Evolutionary conservation across 2,797 vertebrate genomes (phyloP).

Genomic region (Bufotes viridis): DNA sequence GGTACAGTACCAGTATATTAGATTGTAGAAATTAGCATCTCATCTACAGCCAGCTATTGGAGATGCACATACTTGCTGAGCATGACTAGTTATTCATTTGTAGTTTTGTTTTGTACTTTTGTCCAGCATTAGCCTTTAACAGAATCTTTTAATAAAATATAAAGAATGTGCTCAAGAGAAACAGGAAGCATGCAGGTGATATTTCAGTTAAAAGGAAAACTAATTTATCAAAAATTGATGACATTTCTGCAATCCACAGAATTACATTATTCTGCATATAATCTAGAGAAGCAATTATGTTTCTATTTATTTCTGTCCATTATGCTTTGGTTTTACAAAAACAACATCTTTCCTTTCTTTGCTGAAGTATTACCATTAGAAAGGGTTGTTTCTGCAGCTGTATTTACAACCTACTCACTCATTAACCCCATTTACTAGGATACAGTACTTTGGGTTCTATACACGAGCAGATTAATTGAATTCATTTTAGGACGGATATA

Average conservation of each 20-base stretch:
- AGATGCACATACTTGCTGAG: neutral
- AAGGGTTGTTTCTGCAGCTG: conserved; percentile 56
- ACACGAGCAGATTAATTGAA: neutral
- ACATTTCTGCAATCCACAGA: neutral
- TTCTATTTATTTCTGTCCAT: conserved; percentile 56
- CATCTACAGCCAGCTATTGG: neutral
- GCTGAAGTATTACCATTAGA: conserved; percentile 33
- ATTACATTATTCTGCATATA: conserved; percentile 35
- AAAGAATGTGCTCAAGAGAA: neutral
- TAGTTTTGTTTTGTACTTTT: too few species aligned
- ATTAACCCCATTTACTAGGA: conserved; percentile 44
- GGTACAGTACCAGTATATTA: neutral
- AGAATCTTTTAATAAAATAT: neutral
- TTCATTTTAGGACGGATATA: neutral
- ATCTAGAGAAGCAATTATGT: conserved; percentile 55
- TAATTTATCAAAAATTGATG: neutral
- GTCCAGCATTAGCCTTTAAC: neutral
- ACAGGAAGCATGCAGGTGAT: neutral
- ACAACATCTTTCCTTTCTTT: conserved; percentile 32
- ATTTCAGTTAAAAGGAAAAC: neutral
- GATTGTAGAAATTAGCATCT: neutral
- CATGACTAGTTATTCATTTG: neutral
- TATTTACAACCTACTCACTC: conserved; percentile 52
- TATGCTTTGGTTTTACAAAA: conserved; percentile 43
- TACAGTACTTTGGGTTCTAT: neutral